Conservation (phyloP, 2,888 invertebrate species). For the Caenorhabditis becei region DNA sequence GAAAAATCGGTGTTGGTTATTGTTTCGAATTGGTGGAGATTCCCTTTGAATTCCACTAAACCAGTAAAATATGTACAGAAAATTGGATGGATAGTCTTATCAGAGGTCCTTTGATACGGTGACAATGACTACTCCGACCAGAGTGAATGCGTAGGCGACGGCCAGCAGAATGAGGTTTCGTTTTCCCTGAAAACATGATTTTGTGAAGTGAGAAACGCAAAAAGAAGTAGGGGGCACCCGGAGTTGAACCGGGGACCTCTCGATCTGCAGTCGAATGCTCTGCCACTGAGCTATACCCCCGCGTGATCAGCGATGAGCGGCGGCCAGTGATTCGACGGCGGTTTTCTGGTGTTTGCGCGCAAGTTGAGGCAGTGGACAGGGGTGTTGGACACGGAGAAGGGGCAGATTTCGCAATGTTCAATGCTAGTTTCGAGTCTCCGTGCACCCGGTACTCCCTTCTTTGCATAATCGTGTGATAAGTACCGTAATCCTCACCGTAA, state of each 20-base stretch:
- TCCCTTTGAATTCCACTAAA: neutral
- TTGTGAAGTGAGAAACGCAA: constrained; percentile 1
- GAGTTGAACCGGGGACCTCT: constrained; percentile 81
- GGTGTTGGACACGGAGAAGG: too few species aligned
- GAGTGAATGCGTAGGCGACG: constrained; percentile 65
- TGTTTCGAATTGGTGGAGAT: neutral
- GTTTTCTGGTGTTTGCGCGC: neutral
- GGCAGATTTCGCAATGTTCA: neutral
- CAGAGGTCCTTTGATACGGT: constrained; percentile 55
- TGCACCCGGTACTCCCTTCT: neutral
- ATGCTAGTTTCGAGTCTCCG: neutral
- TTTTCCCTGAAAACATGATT: constrained; percentile 56
- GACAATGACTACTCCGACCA: constrained; percentile 66
- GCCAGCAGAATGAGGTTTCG: constrained; percentile 66
- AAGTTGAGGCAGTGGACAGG: neutral
- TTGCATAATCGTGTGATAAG: constrained; percentile 3
- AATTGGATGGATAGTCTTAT: neutral
- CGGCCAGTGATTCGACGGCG: neutral
- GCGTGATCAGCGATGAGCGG: neutral
- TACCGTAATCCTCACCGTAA: constrained; percentile 78
- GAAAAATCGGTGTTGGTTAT: neutral
- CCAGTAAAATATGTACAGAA: constrained; percentile 39
- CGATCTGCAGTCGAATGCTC: constrained; percentile 81
- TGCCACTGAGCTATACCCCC: constrained; percentile 81
- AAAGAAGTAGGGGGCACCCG: constrained; percentile 73